These are phyloP conservation scores for Cosmopolites sordidus DNA, from an alignment of 2,888 invertebrate species.

Conservation along the genomic window DNA sequence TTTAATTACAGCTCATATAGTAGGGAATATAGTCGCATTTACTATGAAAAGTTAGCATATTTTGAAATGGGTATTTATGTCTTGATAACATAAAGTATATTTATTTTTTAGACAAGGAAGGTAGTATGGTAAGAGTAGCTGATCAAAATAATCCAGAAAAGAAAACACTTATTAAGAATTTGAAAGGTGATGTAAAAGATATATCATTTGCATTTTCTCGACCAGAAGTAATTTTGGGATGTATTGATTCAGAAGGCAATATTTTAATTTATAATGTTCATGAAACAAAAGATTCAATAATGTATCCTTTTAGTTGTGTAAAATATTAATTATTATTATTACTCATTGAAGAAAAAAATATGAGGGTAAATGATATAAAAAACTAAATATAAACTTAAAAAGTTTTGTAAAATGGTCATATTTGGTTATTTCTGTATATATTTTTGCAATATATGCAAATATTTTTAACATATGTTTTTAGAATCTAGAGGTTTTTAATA, in stretches of 20 bases:
- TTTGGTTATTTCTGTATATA: too few relatives aligned
- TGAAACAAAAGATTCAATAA: conserved; percentile 55
- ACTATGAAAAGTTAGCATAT: conserved; percentile 73
- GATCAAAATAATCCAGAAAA: conserved; percentile 66
- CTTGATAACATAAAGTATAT: neutral
- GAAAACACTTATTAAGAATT: conserved; percentile 79
- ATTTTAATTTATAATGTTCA: conserved; percentile 78
- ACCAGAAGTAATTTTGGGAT: conserved; percentile 74
- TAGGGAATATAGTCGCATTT: conserved; percentile 84
- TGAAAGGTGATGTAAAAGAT: conserved; percentile 85
- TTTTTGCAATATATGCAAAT: too few relatives aligned
- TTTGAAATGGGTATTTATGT: too few relatives aligned
- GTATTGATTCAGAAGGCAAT: conserved; percentile 81
- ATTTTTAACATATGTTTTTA: too few relatives aligned
- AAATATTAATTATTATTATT: too few relatives aligned
- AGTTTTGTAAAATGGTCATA: too few relatives aligned
- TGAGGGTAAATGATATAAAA: too few relatives aligned
- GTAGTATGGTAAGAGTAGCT: conserved; percentile 79
- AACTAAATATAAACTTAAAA: too few relatives aligned
- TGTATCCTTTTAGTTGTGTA: conserved; percentile 48
- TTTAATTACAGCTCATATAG: conserved; percentile 81
- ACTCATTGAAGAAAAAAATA: too few relatives aligned
- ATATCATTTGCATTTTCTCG: conserved; percentile 83
- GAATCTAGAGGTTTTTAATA: too few relatives aligned
- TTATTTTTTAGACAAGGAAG: conserved; percentile 46